Percentiles rank a stretch among this genome's conserved stretches.
phyloP scores from a whole-genome alignment of 2,113 vertebrate genomes.

The Spea bombifrons region DNA sequence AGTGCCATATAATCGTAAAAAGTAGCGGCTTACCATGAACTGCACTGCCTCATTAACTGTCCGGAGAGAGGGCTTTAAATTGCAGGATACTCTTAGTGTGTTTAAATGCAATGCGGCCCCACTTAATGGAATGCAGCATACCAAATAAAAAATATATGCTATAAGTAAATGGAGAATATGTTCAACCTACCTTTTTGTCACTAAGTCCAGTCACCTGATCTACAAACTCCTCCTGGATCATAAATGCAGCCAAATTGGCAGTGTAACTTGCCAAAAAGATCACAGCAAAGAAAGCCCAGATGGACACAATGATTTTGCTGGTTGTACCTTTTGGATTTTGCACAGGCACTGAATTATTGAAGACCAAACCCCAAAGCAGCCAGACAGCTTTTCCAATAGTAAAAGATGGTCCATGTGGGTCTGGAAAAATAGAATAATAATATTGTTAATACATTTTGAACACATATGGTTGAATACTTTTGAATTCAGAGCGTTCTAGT shows the following conservation, averaged over 20 bases:
- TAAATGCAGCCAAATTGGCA: conserved; percentile 96
- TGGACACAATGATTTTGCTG: conserved; percentile 97
- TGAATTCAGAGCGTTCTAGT: too few relatives aligned
- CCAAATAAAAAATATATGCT: too few relatives aligned
- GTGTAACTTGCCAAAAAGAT: conserved; percentile 98
- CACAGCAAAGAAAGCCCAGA: conserved; percentile 98
- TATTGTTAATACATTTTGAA: background rate
- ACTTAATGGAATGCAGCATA: too few relatives aligned
- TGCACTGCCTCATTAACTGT: too few relatives aligned
- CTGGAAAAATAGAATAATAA: conserved; percentile 57
- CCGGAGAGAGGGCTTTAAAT: too few relatives aligned
- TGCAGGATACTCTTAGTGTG: too few relatives aligned
- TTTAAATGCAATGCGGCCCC: too few relatives aligned
- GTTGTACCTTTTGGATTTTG: conserved; percentile 96
- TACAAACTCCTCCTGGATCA: conserved; percentile 99
- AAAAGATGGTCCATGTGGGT: conserved; percentile 93
- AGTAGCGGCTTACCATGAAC: too few relatives aligned
- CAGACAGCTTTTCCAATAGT: conserved; percentile 97
- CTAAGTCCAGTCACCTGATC: conserved; percentile 97
- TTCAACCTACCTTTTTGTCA: conserved; percentile 86
- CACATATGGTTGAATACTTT: too few relatives aligned
- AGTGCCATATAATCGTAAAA: too few relatives aligned
- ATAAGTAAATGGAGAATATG: too few relatives aligned
- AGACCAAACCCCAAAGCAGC: conserved; percentile 97
- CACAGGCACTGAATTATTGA: conserved; percentile 98